phyloP scores from a whole-genome alignment of 2,113 vertebrate genomes.

The Mobula birostris region DNA sequence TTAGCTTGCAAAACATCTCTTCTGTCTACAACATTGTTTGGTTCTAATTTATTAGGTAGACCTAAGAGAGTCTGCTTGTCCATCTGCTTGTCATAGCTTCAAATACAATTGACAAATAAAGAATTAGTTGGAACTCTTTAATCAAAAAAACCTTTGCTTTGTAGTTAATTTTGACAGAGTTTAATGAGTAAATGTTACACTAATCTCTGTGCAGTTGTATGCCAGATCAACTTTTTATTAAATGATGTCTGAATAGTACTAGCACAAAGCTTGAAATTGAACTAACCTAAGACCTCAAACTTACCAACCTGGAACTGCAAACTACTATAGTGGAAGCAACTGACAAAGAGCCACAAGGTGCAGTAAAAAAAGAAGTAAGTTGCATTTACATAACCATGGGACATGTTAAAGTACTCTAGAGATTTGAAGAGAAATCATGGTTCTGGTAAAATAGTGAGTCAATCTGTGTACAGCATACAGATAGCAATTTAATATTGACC shows the following conservation, averaged over 20 bases:
- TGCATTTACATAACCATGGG: neutral
- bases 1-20: slow-evolving; percentile 16
- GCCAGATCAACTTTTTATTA: neutral
- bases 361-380: neutral
- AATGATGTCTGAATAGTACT: neutral
- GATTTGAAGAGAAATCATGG: neutral
- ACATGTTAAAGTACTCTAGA: neutral
- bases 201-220: neutral
- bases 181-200: neutral
- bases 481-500: neutral
- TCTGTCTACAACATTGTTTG: neutral
- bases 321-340: neutral
- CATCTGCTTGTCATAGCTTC: neutral
- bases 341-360: neutral
- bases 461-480: neutral
- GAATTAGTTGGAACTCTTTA: neutral
- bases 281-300: neutral
- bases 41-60: neutral
- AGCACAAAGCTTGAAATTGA: neutral
- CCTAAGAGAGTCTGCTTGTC: neutral
- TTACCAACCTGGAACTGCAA: neutral
- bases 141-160: neutral
- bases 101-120: neutral
- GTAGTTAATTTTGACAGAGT: neutral
- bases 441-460: neutral